Conservation (phyloP, 2,797 vertebrate species). For the Malacoctenus gilli region DNA sequence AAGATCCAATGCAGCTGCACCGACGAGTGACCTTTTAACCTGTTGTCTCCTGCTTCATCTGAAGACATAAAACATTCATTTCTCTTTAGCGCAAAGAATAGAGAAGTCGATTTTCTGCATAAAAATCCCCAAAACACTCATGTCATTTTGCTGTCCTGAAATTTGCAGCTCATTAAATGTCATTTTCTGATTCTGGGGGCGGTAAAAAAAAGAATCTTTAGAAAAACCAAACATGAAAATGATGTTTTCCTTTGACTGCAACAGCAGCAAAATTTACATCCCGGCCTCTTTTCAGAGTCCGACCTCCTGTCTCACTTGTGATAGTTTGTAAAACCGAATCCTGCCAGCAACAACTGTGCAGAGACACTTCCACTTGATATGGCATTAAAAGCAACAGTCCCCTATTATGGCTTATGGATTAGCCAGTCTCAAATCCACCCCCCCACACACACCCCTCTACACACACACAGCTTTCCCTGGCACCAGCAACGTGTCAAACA, state of each 20-base stretch:
- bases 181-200: neutral
- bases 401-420: slow-evolving; percentile 58
- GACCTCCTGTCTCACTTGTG: slow-evolving; percentile 20
- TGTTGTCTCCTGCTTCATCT: slow-evolving; percentile 47
- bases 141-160: slow-evolving; percentile 36
- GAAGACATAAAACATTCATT: slow-evolving; percentile 52
- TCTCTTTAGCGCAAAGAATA: slow-evolving; percentile 26
- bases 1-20: slow-evolving; percentile 48
- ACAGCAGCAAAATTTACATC: slow-evolving; percentile 7
- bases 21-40: slow-evolving; percentile 51
- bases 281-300: neutral
- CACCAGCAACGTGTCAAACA: slow-evolving; percentile 54
- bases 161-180: slow-evolving; percentile 16
- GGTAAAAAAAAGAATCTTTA: slow-evolving; percentile 1
- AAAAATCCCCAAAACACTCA: slow-evolving; percentile 44
- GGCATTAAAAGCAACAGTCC: slow-evolving; percentile 46
- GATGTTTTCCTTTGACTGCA: slow-evolving; percentile 2
- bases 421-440: slow-evolving; percentile 30
- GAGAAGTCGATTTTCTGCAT: slow-evolving; percentile 47
- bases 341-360: slow-evolving; percentile 34
- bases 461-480: slow-evolving; percentile 39
- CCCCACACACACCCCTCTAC: slow-evolving; percentile 18
- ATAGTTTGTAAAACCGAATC: slow-evolving; percentile 32
- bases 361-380: slow-evolving; percentile 46
- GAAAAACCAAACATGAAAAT: slow-evolving; percentile 21